Base-by-base conservation (phyloP, 2,888 invertebrate species). In the Acronicta aceris region DNA sequence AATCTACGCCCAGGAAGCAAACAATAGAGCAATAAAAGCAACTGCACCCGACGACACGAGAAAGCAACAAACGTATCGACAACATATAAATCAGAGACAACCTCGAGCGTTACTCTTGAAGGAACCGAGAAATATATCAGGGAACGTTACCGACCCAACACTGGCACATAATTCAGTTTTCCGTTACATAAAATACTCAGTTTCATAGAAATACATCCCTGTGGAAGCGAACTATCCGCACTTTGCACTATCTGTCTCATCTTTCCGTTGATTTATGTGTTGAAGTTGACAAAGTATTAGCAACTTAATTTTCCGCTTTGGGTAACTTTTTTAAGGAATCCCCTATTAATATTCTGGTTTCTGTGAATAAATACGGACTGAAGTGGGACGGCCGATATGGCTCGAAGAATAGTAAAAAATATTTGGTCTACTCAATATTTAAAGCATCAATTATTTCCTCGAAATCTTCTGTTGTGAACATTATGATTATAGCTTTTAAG, bases 1-100 rank as follows among this genome's bases (percentile, higher is more conserved):
- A 88, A 89, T 87, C 83, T 81, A 82, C 84, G 84, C 87, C 83
- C 75, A 72, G 83, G 83, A 82, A 87, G 87, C 87, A 86, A 91
- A 93, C 93, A 94, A 94, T 93, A 91, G 92, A 91, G 92, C 89
- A 88, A 91, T 93, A 93, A 93, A 88, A 80, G 86, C 83, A 82
- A 88, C 85, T 82, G 81, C 83, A 84, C 75, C 82, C 84, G 82
- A 84, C 84, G 64, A 73, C 68, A 53, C 60, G 87, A 86, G 91
- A 91, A 91, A 92, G 93, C 88, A 84, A 85, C 88, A 84, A 83
- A 87, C 77, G 83, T 89, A 92, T 92, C 90, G 90, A 83, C 88
- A 86, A 87, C 83, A 86, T 83, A 92, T 92, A 93, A 92, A 93
- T 93, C 89, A 91, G 78, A 87, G 79, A 85, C 84, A 84, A 88